Evolutionary conservation across 2,888 invertebrate species (phyloP).

Genomic region (Epicampocera succincta): DNA sequence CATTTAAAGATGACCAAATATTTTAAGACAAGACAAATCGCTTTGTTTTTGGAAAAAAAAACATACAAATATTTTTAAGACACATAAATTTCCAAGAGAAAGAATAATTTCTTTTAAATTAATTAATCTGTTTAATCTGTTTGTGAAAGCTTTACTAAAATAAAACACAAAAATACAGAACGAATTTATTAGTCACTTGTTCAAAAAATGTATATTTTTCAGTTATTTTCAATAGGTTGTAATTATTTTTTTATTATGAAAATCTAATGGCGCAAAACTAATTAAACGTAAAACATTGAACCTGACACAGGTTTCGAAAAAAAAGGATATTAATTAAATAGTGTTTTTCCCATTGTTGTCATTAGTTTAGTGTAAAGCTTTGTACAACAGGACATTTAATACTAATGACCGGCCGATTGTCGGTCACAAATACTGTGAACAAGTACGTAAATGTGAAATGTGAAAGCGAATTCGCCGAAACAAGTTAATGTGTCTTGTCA

Average conservation of each 20-base stretch:
- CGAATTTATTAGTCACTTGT: conserved; percentile 19
- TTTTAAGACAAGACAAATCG: too few species aligned
- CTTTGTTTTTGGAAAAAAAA: too few species aligned
- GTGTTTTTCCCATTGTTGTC: background rate
- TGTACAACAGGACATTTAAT: conserved; percentile 59
- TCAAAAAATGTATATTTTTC: conserved; percentile 1
- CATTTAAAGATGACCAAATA: too few species aligned
- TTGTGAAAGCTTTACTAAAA: background rate
- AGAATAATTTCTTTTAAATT: too few species aligned
- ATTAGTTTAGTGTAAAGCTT: background rate
- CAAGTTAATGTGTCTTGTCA: conserved; percentile 51
- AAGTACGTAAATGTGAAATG: conserved; percentile 4
- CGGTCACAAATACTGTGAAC: conserved; percentile 14
- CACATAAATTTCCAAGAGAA: too few species aligned
- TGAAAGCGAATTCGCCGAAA: conserved; percentile 24
- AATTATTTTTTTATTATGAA: background rate
- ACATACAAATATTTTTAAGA: too few species aligned
- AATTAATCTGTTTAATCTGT: too few species aligned
- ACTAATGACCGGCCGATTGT: conserved; percentile 45
- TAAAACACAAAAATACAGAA: too few species aligned
- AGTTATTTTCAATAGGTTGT: background rate
- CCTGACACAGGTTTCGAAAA: conserved; percentile 9
- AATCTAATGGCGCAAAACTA: conserved; percentile 6
- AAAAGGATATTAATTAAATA: background rate
- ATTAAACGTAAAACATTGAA: conserved; percentile 49